phyloP scores from a whole-genome alignment of 1,140 invertebrate species.

The Drosophila kikkawai region DNA sequence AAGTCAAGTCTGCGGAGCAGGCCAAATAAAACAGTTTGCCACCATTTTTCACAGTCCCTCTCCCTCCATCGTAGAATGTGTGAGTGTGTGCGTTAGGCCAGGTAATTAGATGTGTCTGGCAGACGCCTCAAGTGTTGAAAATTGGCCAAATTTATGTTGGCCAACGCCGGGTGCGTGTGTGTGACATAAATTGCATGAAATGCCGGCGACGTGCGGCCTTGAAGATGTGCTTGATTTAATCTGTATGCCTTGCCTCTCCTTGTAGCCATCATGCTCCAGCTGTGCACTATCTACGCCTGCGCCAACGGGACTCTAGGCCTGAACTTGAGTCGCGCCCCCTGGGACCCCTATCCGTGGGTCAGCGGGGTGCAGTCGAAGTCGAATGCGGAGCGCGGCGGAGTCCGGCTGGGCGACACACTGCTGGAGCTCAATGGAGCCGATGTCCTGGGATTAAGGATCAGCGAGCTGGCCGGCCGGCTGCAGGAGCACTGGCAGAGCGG shows the following conservation, averaged over 20 bases:
- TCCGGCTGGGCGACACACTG: constrained; percentile 82
- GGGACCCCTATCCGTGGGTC: constrained; percentile 85
- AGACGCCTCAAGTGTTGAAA: constrained; percentile 69
- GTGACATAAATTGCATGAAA: constrained; percentile 71
- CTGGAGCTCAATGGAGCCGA: constrained; percentile 83
- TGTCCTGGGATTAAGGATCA: constrained; percentile 82
- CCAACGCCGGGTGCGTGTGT: constrained; percentile 36
- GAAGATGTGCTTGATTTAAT: constrained; percentile 25
- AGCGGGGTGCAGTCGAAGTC: constrained; percentile 81
- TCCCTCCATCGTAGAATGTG: not conserved
- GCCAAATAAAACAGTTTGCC: constrained; percentile 58
- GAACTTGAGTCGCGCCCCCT: constrained; percentile 84
- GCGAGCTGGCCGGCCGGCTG: constrained; percentile 78
- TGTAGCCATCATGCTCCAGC: constrained; percentile 68
- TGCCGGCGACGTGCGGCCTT: constrained; percentile 56
- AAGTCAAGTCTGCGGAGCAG: constrained; percentile 19
- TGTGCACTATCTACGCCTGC: constrained; percentile 76
- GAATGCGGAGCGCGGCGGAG: constrained; percentile 76
- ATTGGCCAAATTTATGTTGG: constrained; percentile 68
- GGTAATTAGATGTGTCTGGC: constrained; percentile 65
- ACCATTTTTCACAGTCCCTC: constrained; percentile 51
- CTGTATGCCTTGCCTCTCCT: constrained; percentile 6
- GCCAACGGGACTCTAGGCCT: constrained; percentile 81
- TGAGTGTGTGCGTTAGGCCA: constrained; percentile 28
- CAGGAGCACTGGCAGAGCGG: constrained; percentile 80